Evolutionary conservation across 2,113 vertebrate species (phyloP).

Genomic region (Semicossyphus pulcher): DNA sequence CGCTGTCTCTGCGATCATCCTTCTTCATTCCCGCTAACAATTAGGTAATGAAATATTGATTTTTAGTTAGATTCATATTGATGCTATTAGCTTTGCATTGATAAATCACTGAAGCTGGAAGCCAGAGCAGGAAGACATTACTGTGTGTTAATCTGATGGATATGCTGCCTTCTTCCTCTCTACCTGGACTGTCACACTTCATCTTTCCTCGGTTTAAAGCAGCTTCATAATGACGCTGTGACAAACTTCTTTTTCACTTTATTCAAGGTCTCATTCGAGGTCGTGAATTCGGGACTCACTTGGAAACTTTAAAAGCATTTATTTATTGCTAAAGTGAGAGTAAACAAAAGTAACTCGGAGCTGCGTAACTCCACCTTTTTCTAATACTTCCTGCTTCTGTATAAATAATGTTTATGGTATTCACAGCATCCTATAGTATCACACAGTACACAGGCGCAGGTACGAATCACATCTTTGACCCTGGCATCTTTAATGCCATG

Average conservation of each 20-base stretch:
- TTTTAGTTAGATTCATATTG: conserved; percentile 99
- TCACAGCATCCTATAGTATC: neutral
- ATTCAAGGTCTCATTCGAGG: neutral
- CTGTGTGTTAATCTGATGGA: conserved; percentile 99
- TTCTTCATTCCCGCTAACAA: conserved; percentile 99
- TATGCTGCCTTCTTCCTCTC: conserved; percentile 84
- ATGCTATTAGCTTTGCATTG: conserved; percentile 99
- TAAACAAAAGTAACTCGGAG: neutral
- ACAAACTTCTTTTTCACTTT: neutral
- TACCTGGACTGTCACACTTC: conserved; percentile 68
- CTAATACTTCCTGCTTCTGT: no score
- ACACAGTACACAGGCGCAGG: no score
- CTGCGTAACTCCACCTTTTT: no score
- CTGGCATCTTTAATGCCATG: conserved; percentile 2
- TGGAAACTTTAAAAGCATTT: conserved; percentile 1
- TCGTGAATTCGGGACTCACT: neutral
- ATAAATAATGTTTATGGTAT: no score
- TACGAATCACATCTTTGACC: conserved; percentile 34
- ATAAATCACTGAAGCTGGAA: conserved; percentile 91
- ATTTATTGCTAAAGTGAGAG: neutral
- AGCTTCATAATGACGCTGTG: conserved; percentile 48
- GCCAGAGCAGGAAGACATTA: conserved; percentile 81
- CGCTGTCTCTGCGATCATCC: conserved; percentile 92
- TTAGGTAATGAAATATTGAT: conserved; percentile 99
- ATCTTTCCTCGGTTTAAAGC: conserved; percentile 46